phyloP scores from a whole-genome alignment of 1,140 invertebrate genomes.

The Metopolophium dirhodum region DNA sequence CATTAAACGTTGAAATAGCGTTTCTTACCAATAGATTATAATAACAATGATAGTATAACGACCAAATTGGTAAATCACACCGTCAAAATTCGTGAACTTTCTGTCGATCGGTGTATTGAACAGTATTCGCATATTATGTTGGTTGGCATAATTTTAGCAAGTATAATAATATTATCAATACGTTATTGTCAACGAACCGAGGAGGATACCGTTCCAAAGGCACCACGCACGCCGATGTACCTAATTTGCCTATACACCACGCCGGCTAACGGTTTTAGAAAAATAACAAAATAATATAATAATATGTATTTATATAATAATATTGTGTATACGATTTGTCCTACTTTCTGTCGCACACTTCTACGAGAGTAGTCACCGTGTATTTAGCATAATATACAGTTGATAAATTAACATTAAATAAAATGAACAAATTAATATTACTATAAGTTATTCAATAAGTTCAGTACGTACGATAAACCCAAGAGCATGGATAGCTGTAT shows the following conservation, averaged over 20 bases:
- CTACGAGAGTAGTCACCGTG: too few species aligned
- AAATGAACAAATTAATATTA: too few species aligned
- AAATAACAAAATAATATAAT: background rate
- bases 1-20: background rate
- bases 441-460: too few species aligned
- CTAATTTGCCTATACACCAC: background rate
- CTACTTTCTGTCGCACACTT: too few species aligned
- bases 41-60: background rate
- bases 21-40: background rate
- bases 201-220: background rate
- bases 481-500: background rate
- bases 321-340: too few species aligned
- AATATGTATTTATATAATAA: too few species aligned
- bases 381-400: too few species aligned
- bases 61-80: background rate
- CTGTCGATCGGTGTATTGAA: background rate
- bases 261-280: background rate
- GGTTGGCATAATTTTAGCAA: too few species aligned
- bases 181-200: background rate
- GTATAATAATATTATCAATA: too few species aligned
- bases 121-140: too few species aligned
- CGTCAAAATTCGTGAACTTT: background rate
- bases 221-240: background rate
- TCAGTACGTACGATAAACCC: background rate
- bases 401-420: too few species aligned